Evolutionary conservation across 2,888 invertebrate genomes (phyloP).

Genomic region (Drosophila anomalata): DNA sequence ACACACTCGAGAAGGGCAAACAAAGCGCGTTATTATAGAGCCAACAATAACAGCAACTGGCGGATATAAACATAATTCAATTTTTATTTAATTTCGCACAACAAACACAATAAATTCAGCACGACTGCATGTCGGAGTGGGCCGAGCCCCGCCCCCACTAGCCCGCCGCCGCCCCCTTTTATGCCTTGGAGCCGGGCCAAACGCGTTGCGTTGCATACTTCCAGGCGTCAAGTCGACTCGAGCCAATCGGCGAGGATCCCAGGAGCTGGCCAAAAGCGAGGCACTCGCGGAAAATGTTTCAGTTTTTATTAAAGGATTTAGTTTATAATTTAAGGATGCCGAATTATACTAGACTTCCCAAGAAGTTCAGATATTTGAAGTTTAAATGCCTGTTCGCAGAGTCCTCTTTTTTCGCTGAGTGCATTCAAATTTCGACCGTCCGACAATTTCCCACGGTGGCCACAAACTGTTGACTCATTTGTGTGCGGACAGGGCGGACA

Average conservation of each 20-base stretch:
- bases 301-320: background rate
- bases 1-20: constrained; percentile 41
- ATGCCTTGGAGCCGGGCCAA: constrained; percentile 64
- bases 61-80: constrained; percentile 79
- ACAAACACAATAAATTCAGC: constrained; percentile 77
- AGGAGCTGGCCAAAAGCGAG: constrained; percentile 9
- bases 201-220: constrained; percentile 46
- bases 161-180: constrained; percentile 7
- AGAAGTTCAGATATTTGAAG: background rate
- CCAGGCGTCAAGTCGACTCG: constrained; percentile 62
- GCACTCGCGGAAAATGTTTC: constrained; percentile 21
- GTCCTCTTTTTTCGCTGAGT: background rate
- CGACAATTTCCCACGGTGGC: constrained; percentile 46
- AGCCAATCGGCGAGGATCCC: constrained; percentile 54
- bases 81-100: constrained; percentile 79
- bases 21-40: constrained; percentile 73
- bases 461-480: constrained; percentile 78
- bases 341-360: no score
- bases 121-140: constrained; percentile 53
- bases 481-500: constrained; percentile 41
- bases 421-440: background rate
- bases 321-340: background rate
- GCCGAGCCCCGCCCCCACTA: background rate
- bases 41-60: constrained; percentile 74
- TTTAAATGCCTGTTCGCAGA: background rate